A percentile compares a stretch with the other conserved stretches of the same genome.
Conservation (phyloP, 2,113 vertebrate genomes). For the Carassius gibelio region DNA sequence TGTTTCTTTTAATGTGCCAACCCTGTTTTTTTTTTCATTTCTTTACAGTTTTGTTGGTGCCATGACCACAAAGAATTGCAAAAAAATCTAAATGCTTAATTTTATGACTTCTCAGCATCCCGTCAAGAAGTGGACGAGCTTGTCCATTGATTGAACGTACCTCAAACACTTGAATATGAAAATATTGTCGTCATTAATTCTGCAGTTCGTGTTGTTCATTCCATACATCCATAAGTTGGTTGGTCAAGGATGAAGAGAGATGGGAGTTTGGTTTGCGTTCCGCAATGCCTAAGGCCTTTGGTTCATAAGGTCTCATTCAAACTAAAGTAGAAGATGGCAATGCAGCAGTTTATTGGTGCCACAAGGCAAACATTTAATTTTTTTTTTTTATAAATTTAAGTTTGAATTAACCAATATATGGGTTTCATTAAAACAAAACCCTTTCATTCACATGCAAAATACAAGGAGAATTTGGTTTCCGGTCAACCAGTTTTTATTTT, state of each 20-base stretch:
- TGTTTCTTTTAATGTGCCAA: slow-evolving; percentile 28
- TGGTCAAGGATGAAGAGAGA: not conserved
- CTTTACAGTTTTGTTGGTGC: slow-evolving; percentile 36
- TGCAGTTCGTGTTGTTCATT: slow-evolving; percentile 17
- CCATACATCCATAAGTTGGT: not conserved
- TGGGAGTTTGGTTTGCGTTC: not conserved
- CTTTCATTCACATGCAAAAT: not conserved
- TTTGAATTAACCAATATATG: not conserved
- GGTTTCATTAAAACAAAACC: not conserved
- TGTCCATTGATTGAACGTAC: slow-evolving; percentile 20
- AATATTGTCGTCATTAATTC: not conserved
- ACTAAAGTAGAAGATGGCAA: not conserved
- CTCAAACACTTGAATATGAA: slow-evolving; percentile 26
- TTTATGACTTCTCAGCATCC: not conserved
- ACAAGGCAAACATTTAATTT: not conserved
- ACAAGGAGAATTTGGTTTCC: slow-evolving; percentile 17
- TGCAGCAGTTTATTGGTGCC: not conserved
- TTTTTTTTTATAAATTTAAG: not conserved
- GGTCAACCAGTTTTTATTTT: slow-evolving; percentile 25
- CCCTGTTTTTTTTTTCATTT: slow-evolving; percentile 49
- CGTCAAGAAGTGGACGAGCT: not conserved
- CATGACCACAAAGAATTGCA: slow-evolving; percentile 33
- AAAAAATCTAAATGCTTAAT: slow-evolving; percentile 7
- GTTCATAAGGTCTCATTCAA: not conserved
- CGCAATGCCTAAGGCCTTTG: not conserved